Percentiles rank a stretch among this genome's conserved stretches.
Conservation (phyloP, 2,113 vertebrate genomes). For the Sterna hirundo region DNA sequence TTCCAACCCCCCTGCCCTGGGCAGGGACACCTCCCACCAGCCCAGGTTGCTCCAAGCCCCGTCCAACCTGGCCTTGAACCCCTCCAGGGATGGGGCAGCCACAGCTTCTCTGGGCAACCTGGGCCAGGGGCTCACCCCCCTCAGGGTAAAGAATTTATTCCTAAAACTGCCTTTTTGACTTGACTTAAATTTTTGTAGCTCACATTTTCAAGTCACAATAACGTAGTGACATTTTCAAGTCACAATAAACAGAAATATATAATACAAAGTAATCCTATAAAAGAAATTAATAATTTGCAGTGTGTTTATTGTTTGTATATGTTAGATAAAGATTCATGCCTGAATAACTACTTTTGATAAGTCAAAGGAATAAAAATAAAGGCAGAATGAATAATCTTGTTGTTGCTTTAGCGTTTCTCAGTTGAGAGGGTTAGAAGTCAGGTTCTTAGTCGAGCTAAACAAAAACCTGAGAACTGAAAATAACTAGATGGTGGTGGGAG, state of each 20-base stretch:
- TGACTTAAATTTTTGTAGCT: neutral
- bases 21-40: neutral
- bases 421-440: neutral
- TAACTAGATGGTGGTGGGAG: neutral
- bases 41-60: neutral
- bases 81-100: neutral
- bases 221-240: neutral
- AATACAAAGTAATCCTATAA: neutral
- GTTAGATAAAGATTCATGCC: neutral
- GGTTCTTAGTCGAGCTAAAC: neutral
- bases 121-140: neutral
- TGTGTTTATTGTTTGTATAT: neutral
- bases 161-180: neutral
- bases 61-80: neutral
- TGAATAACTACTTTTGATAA: neutral
- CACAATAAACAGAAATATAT: neutral
- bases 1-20: neutral
- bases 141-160: neutral
- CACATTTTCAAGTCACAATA: accelerated
- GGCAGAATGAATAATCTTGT: neutral
- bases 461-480: neutral
- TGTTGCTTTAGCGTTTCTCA: neutral
- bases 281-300: neutral
- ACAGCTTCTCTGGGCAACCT: neutral
- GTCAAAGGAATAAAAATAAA: neutral